A percentile compares a stretch with the other conserved stretches of the same genome.
Evolutionary conservation across 2,888 invertebrate genomes (phyloP).

Genomic region (Noctua fimbriata): DNA sequence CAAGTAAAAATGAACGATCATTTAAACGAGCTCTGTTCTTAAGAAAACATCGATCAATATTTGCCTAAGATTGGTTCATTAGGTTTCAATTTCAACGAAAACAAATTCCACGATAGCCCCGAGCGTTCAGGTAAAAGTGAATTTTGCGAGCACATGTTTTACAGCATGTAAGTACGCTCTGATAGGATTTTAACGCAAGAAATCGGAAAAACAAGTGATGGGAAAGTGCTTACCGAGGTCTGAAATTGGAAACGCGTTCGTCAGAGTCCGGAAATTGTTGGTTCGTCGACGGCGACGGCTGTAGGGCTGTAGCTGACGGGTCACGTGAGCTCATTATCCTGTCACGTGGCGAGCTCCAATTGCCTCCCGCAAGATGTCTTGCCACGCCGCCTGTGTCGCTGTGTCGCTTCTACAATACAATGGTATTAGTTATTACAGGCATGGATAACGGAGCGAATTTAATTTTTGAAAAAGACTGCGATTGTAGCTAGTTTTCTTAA

Average conservation of each 20-base stretch:
- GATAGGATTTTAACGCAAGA: constrained; percentile 67
- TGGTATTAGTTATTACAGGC: constrained; percentile 34
- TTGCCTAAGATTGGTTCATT: constrained; percentile 58
- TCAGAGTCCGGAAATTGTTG: constrained; percentile 87
- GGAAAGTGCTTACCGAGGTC: constrained; percentile 85
- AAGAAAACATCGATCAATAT: constrained; percentile 42
- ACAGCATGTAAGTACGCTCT: constrained; percentile 47
- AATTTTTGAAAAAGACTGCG: background rate
- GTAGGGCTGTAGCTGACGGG: constrained; percentile 75
- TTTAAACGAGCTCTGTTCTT: constrained; percentile 3
- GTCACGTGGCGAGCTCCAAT: constrained; percentile 74
- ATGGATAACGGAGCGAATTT: background rate
- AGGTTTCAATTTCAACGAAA: constrained; percentile 62
- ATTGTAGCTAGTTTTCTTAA: background rate
- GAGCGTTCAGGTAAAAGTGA: constrained; percentile 59
- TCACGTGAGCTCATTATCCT: constrained; percentile 84
- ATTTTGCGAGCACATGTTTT: constrained; percentile 52
- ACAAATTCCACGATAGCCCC: constrained; percentile 55
- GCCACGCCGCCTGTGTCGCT: constrained; percentile 22
- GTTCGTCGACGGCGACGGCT: constrained; percentile 73
- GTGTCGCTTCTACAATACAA: constrained; percentile 45
- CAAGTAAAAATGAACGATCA: constrained; percentile 1
- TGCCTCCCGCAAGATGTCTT: constrained; percentile 68
- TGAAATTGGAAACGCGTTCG: constrained; percentile 88
- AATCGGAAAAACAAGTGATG: constrained; percentile 81